Base-by-base conservation (phyloP, 2,888 invertebrate species). In the Pachliopta kotzebuea region DNA sequence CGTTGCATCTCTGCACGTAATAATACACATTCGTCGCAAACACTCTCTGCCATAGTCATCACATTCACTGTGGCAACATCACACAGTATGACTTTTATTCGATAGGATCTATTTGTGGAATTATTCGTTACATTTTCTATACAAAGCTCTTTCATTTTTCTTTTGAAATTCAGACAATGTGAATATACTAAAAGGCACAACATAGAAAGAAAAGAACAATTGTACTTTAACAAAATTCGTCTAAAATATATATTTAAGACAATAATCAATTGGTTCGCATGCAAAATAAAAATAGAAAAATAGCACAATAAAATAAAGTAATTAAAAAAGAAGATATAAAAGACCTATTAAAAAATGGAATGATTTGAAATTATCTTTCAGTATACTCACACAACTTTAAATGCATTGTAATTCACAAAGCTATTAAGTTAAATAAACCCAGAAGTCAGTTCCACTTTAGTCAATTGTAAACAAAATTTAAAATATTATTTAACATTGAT, bases 61-160 rank as follows among this genome's bases (percentile, higher is more conserved):
- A 86, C 83, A 81, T 77, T 26, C 20, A 50, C 83, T 81, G 77
- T 26, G 59, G 60, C 80, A 79, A 78, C 82, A 82, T 80, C 79
- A 83, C 84, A 87, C 84, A 86, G 84, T 81, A 85, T 88, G 90
- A 90, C 89, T 90, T 85, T 86, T 82, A 84, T 83, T 83, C 79
- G 83, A 83, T 84, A 86, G 77, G 77, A 80, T 81, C 79, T 83
- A 86, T 82, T 74, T 85, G 86, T 88, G 88, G 88, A 90, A 89
- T 88, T 82, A 84, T 78, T 81, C 75, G 78, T 83, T 81, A 84
- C 80, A 76, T 71, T 73, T 78, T 79, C 78, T 80, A 76, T 77
- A 73, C 78, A 80, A 77, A 76, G 78, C 75, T 57, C 90, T 90
- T 90, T 91, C 90, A 91, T 91, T 91, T 91, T 90, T 90, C 90